These are phyloP conservation scores for Halocynthia aurantium DNA, from an alignment of 23 tunicate species.

Conservation along the genomic window DNA sequence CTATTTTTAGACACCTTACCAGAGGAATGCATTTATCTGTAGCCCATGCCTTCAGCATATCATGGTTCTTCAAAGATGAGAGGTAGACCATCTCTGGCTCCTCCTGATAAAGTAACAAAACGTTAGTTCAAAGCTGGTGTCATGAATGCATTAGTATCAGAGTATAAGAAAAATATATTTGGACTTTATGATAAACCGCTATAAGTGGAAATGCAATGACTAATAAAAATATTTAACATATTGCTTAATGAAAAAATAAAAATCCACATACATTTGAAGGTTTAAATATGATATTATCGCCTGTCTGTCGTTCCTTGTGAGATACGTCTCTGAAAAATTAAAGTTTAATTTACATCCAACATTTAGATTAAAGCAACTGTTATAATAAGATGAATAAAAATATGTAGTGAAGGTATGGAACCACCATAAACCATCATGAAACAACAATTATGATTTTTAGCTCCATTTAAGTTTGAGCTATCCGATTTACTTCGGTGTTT, in stretches of 20 bases:
- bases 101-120: not conserved
- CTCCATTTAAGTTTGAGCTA: too few relatives aligned
- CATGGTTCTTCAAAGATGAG: constrained; percentile 68
- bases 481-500: too few relatives aligned
- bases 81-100: constrained; percentile 85
- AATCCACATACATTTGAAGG: constrained; percentile 50
- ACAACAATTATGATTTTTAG: too few relatives aligned
- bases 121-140: too few relatives aligned
- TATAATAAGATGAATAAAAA: too few relatives aligned
- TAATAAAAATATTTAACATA: too few relatives aligned
- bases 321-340: constrained; percentile 14
- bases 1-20: constrained; percentile 31
- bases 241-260: constrained; percentile 3
- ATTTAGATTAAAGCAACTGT: too few relatives aligned
- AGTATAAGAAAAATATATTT: too few relatives aligned
- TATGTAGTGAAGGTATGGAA: too few relatives aligned
- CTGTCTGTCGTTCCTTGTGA: constrained; percentile 52
- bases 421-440: too few relatives aligned
- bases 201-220: too few relatives aligned
- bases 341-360: not conserved
- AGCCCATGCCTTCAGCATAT: constrained; percentile 77
- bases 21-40: constrained; percentile 97
- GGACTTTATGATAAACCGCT: too few relatives aligned
- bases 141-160: not conserved
- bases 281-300: constrained; percentile 81